Evolutionary conservation across 2,797 vertebrate species (phyloP).

Genomic region (Bradypodion pumilum): DNA sequence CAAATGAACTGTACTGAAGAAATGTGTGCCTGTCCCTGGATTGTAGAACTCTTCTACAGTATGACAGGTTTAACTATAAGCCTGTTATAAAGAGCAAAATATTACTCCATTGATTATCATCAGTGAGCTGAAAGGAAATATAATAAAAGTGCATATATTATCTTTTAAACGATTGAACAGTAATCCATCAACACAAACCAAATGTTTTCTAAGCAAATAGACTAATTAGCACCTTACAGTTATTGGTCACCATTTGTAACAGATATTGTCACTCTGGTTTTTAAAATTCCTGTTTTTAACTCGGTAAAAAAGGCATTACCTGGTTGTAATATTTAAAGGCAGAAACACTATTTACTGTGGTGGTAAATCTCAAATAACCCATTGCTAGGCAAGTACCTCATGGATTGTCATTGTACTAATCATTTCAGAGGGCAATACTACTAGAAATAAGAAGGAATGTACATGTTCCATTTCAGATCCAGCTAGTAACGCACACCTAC

Average conservation of each 20-base stretch:
- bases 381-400: constrained; percentile 29
- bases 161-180: not conserved
- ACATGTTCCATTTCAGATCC: not conserved
- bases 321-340: constrained; percentile 35
- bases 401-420: not conserved
- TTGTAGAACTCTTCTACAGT: not conserved
- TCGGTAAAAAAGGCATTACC: not conserved
- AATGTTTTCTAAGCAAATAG: not conserved
- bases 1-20: not conserved
- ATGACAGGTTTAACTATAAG: not conserved
- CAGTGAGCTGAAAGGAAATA: not conserved
- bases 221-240: not conserved
- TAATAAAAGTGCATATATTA: not conserved
- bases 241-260: not conserved
- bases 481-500: not conserved
- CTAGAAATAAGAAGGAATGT: not conserved
- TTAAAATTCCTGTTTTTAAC: not conserved
- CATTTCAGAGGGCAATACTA: not conserved
- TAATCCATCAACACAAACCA: not conserved
- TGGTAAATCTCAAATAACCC: not conserved
- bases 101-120: not conserved
- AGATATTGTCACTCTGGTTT: not conserved
- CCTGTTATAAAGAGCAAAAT: not conserved
- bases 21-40: not conserved
- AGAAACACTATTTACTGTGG: constrained; percentile 19